Evolutionary conservation across 2,113 vertebrate species (phyloP).

Genomic region (Tretioscincus oriximinensis): DNA sequence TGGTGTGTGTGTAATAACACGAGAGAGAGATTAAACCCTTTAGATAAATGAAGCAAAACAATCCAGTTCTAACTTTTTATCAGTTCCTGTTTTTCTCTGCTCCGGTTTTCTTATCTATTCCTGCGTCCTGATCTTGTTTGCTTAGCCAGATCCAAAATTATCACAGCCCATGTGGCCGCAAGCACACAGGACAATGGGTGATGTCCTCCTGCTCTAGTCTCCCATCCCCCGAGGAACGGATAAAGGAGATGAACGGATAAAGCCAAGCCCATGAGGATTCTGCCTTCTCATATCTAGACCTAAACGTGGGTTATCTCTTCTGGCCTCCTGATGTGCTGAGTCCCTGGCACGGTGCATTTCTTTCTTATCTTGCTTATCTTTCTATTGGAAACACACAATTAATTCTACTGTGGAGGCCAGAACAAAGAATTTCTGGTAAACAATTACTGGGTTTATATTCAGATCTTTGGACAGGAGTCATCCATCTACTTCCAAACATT

Average conservation of each 20-base stretch:
- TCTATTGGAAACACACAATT: too few relatives aligned
- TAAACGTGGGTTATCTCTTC: not conserved
- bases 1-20: too few relatives aligned
- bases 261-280: not conserved
- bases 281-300: not conserved
- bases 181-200: not conserved
- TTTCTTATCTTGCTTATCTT: too few relatives aligned
- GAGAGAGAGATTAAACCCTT: not conserved
- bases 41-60: constrained; percentile 6
- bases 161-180: not conserved
- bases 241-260: not conserved
- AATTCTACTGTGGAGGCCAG: too few relatives aligned
- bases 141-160: constrained; percentile 1
- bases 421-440: too few relatives aligned
- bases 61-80: not conserved
- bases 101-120: constrained; percentile 31
- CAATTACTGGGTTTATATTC: too few relatives aligned
- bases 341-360: too few relatives aligned
- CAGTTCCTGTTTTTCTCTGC: not conserved
- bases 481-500: too few relatives aligned
- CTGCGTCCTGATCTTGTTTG: constrained; percentile 14
- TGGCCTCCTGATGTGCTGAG: not conserved
- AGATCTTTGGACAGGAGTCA: too few relatives aligned
- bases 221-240: not conserved
- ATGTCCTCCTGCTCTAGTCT: not conserved